Base-by-base conservation (phyloP, 2,113 vertebrate genomes). In the Odobenus rosmarus region DNA sequence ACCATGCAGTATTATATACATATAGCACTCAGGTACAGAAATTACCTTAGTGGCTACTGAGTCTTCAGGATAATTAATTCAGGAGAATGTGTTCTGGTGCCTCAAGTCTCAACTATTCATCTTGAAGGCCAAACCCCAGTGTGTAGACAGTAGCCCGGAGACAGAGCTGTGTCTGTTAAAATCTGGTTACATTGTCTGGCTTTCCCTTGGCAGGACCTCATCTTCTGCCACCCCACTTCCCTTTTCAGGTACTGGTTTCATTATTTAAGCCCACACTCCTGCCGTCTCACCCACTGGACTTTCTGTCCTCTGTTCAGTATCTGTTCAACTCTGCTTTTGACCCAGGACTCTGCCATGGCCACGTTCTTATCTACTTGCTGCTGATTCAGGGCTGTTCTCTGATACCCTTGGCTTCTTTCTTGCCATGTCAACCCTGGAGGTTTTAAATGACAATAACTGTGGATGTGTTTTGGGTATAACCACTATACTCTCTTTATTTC, bases 61-160 rank as follows among this genome's bases (percentile, higher is more conserved):
- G 23, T 92, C 4, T 77, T 92, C 16, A 12, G 53, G 8, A 26
- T 57, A 92, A 81, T 74, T 89, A 88, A 95, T 80, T 95, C 31
- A 64, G 6, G 12, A 55, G 12, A 90, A 49, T 62, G 1, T 16
- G 61, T 74, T 55, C 21, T 96, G 88, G 42, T 23, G 1, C 8
- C 5, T 90, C 28, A 90, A 51, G 16, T 49, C 9, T 93, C 51
- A 85, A 24, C 4, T 36, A 36, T 33, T 90, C 80, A 14, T 93
- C 14, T 57, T 90, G 31, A 36, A 84, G 26, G 49, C 4, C 7
- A 33, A 67, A 85, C n/a, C 3, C 7, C 19, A 23, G 7, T 55
- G 18, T 86, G 84, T n/a, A 39, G 0, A 83, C 36, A 72, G 13
- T 7, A 93, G 8, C 55, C 59, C 33, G 77, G 51, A 81, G 55